These are phyloP conservation scores for Nephila pilipes DNA, from an alignment of 1,140 invertebrate genomes.

Conservation along the genomic window DNA sequence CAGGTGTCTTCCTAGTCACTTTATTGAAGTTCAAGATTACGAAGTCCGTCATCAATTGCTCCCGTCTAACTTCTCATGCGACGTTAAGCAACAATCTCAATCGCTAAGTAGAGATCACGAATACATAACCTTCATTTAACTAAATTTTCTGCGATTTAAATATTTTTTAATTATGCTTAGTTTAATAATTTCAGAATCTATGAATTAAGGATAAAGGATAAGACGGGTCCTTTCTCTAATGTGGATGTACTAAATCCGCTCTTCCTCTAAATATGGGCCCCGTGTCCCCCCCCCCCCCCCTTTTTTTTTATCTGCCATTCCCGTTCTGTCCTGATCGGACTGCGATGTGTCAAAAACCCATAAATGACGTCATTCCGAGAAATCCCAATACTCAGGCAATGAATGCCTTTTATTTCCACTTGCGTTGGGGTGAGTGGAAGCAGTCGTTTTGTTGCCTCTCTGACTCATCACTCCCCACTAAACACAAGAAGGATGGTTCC, in stretches of 20 bases:
- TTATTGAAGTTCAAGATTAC: too few relatives aligned
- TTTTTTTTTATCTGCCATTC: conserved; percentile 70
- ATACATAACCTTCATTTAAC: too few relatives aligned
- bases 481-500: conserved; percentile 49
- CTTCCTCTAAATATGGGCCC: neutral
- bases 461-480: conserved; percentile 64
- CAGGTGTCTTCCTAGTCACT: too few relatives aligned
- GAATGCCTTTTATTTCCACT: conserved; percentile 66
- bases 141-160: too few relatives aligned
- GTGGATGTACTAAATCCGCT: conserved; percentile 14
- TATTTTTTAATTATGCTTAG: too few relatives aligned
- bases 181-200: too few relatives aligned
- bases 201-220: too few relatives aligned
- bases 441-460: conserved; percentile 23
- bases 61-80: too few relatives aligned
- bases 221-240: too few relatives aligned
- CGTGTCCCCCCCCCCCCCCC: neutral
- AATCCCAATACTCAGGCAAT: conserved; percentile 64
- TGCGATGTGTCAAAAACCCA: conserved; percentile 74
- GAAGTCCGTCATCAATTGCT: too few relatives aligned
- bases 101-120: too few relatives aligned
- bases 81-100: too few relatives aligned
- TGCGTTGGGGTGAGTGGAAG: conserved; percentile 51
- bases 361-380: conserved; percentile 73
- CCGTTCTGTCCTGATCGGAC: conserved; percentile 35